Base-by-base conservation (phyloP, 1,140 invertebrate genomes). In the Zaprionus ornatus region DNA sequence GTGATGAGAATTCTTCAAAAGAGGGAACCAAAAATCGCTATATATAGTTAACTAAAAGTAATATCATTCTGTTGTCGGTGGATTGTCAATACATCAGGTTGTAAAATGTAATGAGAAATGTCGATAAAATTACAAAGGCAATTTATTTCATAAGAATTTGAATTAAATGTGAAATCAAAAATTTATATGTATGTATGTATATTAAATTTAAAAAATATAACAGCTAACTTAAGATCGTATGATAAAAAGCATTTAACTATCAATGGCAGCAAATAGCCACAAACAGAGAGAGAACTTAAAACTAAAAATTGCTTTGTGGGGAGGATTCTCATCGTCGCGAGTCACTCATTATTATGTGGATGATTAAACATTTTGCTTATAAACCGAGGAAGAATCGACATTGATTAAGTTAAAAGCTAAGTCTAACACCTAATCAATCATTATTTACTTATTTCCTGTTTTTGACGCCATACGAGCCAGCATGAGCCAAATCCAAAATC, bases 181-280 rank as follows among this genome's bases (percentile, higher is more conserved):
- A 71, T 79, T 37, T 64, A 74, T 71, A 70, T 73, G 35, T 60
- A 60, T 48, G 45, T 29, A 67, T 56, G n/a, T 54, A 59, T 63
- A 82, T 71, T 85, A 72, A 74, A 75, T 77, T 79, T 81, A 29
- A 70, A 75, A 74, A 65, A 62, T 42, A 70, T 90, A 90, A 82
- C 76, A 82, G 80, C 85, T 90, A 90, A 90, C 85, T 88, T 88
- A 88, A 73, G 61, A 85, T 50, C 79, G 75, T 90, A 90, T 80
- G 85, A 90, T 79, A 90, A 90, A 90, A 90, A 85, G 85, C 85
- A 82, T 90, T 84, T 76, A 25, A 63, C 65, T 76, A 82, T 75
- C 42, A 79, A 77, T 78, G 80, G 80, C 80, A 79, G 72, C 75
- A 37, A 3, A 32, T 3, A 32, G 80, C 80, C 80, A 82, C 66